These are phyloP conservation scores for Acanthopagrus latus DNA, from an alignment of 2,797 vertebrate genomes.

Conservation along the genomic window DNA sequence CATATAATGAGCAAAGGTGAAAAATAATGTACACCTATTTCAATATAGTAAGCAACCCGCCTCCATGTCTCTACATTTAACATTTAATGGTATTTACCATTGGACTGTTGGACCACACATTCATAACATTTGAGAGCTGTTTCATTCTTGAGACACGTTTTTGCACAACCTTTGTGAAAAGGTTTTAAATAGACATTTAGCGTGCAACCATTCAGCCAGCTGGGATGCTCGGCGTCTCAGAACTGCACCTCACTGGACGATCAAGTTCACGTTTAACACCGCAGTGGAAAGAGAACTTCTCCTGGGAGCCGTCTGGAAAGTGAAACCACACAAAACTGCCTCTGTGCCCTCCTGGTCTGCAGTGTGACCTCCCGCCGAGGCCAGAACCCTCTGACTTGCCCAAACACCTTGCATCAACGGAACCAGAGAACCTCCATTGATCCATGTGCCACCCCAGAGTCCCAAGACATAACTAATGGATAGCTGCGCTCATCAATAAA, in stretches of 20 bases:
- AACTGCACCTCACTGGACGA: background rate
- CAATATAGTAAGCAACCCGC: background rate
- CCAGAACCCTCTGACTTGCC: background rate
- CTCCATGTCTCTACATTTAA: background rate
- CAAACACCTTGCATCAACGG: slow-evolving; percentile 29
- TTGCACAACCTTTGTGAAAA: background rate
- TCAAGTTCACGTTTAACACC: background rate
- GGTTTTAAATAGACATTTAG: background rate
- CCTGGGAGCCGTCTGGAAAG: background rate
- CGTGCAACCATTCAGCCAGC: background rate
- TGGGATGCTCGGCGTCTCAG: background rate
- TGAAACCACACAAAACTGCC: background rate
- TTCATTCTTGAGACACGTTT: background rate
- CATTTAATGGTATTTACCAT: background rate
- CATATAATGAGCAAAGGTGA: background rate
- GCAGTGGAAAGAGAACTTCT: background rate
- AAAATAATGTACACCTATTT: background rate
- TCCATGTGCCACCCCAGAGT: slow-evolving; percentile 21
- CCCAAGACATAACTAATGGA: slow-evolving; percentile 59
- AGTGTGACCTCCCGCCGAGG: background rate
- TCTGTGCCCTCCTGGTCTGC: background rate
- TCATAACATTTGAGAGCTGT: background rate
- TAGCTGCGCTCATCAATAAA: slow-evolving; percentile 69
- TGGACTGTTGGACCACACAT: background rate
- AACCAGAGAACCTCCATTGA: slow-evolving; percentile 45